phyloP scores from a whole-genome alignment of 2,797 vertebrate genomes.

The Calcarius lapponicus region DNA sequence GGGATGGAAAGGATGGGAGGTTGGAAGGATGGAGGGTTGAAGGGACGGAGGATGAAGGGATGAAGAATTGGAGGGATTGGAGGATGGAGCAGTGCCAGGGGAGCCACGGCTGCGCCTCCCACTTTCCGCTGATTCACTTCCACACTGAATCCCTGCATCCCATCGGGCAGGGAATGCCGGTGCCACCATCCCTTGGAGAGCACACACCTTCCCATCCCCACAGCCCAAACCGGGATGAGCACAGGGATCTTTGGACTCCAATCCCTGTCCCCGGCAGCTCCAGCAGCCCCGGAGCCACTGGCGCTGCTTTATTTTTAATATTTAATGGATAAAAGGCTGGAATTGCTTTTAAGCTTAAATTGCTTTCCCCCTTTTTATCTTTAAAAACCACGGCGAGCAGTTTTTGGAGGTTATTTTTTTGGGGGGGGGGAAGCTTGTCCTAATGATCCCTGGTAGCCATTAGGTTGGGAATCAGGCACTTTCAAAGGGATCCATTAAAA shows the following conservation, averaged over 20 bases:
- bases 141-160: accelerated
- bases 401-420: background rate
- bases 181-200: accelerated
- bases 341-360: constrained; percentile 39
- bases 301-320: background rate
- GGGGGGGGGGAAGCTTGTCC: background rate
- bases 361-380: constrained; percentile 17
- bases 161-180: accelerated
- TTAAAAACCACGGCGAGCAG: background rate
- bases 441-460: constrained; percentile 51
- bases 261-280: accelerated
- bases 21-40: background rate
- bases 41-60: background rate
- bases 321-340: constrained; percentile 43
- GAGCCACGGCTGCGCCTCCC: background rate
- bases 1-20: background rate
- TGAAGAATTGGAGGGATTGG: accelerated
- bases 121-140: background rate
- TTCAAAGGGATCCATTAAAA: constrained; percentile 1
- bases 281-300: accelerated
- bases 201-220: accelerated
- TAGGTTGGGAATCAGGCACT: background rate
- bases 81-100: background rate
- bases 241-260: accelerated
- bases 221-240: accelerated